Conservation (phyloP, 2,888 invertebrate genomes). For the Habrosyne pyritoides region DNA sequence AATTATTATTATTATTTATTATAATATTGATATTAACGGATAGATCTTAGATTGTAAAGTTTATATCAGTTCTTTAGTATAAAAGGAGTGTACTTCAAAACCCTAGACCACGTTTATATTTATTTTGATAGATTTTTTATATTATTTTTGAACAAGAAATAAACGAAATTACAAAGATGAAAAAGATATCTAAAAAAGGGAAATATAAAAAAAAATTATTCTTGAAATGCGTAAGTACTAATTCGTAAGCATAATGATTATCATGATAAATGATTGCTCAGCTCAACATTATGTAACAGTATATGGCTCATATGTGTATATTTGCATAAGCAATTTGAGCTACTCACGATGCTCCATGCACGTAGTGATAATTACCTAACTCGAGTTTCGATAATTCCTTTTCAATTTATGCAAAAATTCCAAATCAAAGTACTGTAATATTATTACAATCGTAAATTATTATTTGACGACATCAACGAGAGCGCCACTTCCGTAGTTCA, state of each 20-base stretch:
- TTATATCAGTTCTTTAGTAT: too few relatives aligned
- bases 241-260: background rate
- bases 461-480: constrained; percentile 4
- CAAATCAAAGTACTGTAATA: background rate
- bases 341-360: background rate
- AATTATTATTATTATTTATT: too few relatives aligned
- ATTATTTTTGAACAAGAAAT: too few relatives aligned
- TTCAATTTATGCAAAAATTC: too few relatives aligned
- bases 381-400: background rate
- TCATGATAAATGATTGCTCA: background rate
- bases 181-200: too few relatives aligned
- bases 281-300: background rate
- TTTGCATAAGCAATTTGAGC: background rate
- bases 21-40: too few relatives aligned
- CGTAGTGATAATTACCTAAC: background rate
- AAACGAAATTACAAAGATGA: too few relatives aligned
- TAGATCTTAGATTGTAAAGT: too few relatives aligned
- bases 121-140: too few relatives aligned
- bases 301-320: background rate
- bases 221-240: background rate
- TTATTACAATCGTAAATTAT: background rate
- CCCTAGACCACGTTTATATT: too few relatives aligned
- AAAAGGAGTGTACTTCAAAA: too few relatives aligned
- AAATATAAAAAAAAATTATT: too few relatives aligned
- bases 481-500: background rate